These are phyloP conservation scores for Plutella xylostella DNA, from an alignment of 2,888 invertebrate genomes.

Conservation along the genomic window DNA sequence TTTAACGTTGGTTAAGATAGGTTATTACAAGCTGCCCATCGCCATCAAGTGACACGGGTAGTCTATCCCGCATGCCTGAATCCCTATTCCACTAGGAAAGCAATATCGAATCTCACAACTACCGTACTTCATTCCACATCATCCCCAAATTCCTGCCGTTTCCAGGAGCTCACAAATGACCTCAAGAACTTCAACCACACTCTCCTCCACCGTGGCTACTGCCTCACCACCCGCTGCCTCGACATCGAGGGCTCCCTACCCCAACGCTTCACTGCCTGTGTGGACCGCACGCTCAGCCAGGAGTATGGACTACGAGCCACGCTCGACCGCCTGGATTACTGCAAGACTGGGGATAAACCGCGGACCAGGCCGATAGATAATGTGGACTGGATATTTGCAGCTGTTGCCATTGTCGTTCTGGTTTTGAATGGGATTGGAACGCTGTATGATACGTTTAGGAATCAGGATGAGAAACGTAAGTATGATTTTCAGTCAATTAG, in stretches of 20 bases:
- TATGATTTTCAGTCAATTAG: too few relatives aligned
- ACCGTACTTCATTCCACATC: too few relatives aligned
- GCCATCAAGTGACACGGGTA: too few relatives aligned
- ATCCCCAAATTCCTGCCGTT: too few relatives aligned
- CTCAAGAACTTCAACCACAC: constrained; percentile 39
- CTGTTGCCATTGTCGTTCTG: constrained; percentile 16
- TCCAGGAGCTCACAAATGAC: constrained; percentile 36
- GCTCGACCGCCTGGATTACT: constrained; percentile 1
- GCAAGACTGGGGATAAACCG: neutral
- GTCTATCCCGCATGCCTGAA: too few relatives aligned
- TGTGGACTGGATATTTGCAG: constrained; percentile 24
- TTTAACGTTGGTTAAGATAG: too few relatives aligned
- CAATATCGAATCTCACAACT: too few relatives aligned
- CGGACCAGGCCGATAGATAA: constrained; percentile 18
- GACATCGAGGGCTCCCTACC: constrained; percentile 10
- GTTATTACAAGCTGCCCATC: too few relatives aligned
- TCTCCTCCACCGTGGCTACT: constrained; percentile 44
- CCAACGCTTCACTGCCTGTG: constrained; percentile 10
- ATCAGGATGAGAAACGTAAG: constrained; percentile 27
- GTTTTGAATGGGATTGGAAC: constrained; percentile 32
- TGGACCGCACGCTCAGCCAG: constrained; percentile 4
- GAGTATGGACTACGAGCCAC: neutral
- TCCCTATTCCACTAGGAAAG: too few relatives aligned
- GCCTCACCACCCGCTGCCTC: constrained; percentile 39
- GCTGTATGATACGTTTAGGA: constrained; percentile 21